Evolutionary conservation across 30 jellyfish, hydroid and myxozoan species (phyloP).

Genomic region (Aurelia sp.): DNA sequence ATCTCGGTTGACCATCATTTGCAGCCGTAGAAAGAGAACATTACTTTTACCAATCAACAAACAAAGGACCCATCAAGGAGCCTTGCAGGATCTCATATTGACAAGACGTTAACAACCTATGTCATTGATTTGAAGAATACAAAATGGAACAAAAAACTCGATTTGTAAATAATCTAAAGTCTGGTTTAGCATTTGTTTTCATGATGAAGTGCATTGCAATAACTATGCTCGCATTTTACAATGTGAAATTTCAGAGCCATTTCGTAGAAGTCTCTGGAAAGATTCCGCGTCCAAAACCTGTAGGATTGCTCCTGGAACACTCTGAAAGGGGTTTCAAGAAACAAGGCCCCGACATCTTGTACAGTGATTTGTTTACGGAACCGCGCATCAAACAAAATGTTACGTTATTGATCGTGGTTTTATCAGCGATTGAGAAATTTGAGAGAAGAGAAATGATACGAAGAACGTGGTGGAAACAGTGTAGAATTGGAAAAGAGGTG

Average conservation of each 20-base stretch:
- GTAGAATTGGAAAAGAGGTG: slow-evolving; percentile 8
- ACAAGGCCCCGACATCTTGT: neutral
- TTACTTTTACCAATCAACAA: no score
- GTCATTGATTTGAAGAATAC: no score
- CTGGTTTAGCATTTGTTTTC: neutral
- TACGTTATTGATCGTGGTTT: slow-evolving; percentile 3
- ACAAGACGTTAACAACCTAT: no score
- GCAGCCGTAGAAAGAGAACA: no score
- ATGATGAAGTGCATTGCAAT: neutral
- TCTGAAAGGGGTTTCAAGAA: no score
- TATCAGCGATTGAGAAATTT: slow-evolving; percentile 29
- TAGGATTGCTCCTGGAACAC: no score
- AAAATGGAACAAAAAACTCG: no score
- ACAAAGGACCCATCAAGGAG: no score
- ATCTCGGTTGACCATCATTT: no score
- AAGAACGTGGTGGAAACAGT: slow-evolving; percentile 40
- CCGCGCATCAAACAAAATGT: neutral
- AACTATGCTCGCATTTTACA: neutral
- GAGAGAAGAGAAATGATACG: slow-evolving; percentile 17
- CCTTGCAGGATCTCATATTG: no score
- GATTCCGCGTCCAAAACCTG: neutral
- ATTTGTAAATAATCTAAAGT: neutral
- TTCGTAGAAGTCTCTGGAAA: neutral
- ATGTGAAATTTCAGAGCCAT: neutral
- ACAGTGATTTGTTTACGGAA: neutral